Evolutionary conservation across 1,140 invertebrate species (phyloP).

Genomic region (Drosophila lini): DNA sequence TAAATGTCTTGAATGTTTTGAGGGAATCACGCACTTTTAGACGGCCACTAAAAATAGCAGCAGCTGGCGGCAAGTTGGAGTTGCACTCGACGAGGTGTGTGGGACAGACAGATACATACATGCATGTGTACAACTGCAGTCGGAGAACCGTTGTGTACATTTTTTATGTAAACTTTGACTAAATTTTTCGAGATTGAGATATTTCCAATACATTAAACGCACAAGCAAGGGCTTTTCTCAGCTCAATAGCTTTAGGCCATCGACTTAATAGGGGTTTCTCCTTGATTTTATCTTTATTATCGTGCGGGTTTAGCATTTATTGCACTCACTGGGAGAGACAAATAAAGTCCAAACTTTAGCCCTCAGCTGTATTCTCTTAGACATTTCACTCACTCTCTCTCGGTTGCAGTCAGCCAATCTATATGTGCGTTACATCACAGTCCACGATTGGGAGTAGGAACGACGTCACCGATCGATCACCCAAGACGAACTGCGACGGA

Average conservation of each 20-base stretch:
- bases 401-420: conserved; percentile 32
- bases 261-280: neutral
- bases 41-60: conserved; percentile 65
- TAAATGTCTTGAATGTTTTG: conserved; percentile 3
- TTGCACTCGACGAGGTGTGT: conserved; percentile 31
- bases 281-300: neutral
- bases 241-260: neutral
- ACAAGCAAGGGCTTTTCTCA: neutral
- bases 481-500: conserved; percentile 2
- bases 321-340: neutral
- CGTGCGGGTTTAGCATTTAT: no score
- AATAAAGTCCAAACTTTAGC: neutral
- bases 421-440: conserved; percentile 61
- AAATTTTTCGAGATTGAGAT: neutral
- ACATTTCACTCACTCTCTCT: conserved; percentile 45
- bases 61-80: conserved; percentile 63
- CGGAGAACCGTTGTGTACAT: neutral
- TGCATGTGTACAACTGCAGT: conserved; percentile 1
- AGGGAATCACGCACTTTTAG: conserved; percentile 32
- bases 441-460: conserved; percentile 10
- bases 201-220: neutral
- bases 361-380: neutral
- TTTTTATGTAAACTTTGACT: neutral
- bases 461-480: conserved; percentile 61
- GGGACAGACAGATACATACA: conserved; percentile 11